Evolutionary conservation across 2,113 vertebrate genomes (phyloP).

Genomic region (Hiodon tergisus): DNA sequence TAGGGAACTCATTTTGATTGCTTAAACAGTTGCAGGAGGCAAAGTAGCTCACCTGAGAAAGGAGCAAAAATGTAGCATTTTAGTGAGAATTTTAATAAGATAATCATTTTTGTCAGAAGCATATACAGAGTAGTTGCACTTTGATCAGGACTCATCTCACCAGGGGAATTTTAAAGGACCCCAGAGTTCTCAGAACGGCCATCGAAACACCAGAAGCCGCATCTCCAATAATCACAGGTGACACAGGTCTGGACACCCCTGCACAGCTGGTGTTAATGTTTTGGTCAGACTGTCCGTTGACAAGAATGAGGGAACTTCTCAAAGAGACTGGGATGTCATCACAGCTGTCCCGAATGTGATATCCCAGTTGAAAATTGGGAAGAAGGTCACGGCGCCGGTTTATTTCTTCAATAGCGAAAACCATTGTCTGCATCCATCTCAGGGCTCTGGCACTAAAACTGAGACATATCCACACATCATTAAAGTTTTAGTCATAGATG

Average conservation of each 20-base stretch:
- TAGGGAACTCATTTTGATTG: constrained; percentile 54
- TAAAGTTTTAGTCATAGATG: background rate
- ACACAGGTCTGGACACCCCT: constrained; percentile 33
- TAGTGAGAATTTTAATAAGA: too few species aligned
- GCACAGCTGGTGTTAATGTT: constrained; percentile 32
- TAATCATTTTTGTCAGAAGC: too few species aligned
- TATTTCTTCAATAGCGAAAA: constrained; percentile 58
- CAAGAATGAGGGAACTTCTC: constrained; percentile 48
- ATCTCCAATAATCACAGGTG: constrained; percentile 60
- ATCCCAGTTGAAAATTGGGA: constrained; percentile 54
- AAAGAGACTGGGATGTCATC: constrained; percentile 53
- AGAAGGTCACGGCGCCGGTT: constrained; percentile 55
- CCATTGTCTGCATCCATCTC: constrained; percentile 63
- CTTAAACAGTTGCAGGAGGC: constrained; percentile 63
- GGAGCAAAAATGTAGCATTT: background rate
- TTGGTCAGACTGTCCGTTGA: constrained; percentile 50
- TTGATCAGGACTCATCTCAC: constrained; percentile 36
- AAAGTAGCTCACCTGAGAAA: constrained; percentile 62
- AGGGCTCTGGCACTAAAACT: constrained; percentile 58
- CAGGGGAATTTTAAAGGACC: constrained; percentile 57
- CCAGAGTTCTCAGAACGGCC: constrained; percentile 52
- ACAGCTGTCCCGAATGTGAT: constrained; percentile 58
- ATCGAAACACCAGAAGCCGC: constrained; percentile 55
- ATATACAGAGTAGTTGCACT: background rate
- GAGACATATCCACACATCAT: background rate